Percentiles rank a stretch among this genome's conserved stretches.
Conservation (phyloP, 2,888 invertebrate species). For the Fabriciana adippe region DNA sequence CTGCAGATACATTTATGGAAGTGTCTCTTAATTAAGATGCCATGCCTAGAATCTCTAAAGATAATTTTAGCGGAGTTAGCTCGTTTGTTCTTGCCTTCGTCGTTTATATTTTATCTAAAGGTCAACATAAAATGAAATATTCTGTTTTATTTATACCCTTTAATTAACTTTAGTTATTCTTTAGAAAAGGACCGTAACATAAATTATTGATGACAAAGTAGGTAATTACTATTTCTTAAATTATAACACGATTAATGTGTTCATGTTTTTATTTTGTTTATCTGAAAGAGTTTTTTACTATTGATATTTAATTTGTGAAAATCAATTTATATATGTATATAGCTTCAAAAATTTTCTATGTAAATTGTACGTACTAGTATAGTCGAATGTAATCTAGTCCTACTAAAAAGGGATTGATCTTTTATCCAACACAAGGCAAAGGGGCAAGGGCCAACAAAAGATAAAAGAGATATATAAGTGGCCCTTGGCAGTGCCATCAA, state of each 20-base stretch:
- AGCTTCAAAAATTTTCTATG: no score
- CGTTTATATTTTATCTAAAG: slow-evolving; percentile 28
- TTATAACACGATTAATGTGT: no score
- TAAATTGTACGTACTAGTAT: no score
- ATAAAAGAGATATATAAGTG: slow-evolving; percentile 82
- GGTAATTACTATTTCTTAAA: no score
- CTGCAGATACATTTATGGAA: slow-evolving; percentile 65
- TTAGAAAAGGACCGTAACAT: neutral
- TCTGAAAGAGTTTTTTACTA: no score
- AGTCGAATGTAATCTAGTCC: slow-evolving; percentile 46
- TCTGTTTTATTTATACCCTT: neutral
- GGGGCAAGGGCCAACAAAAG: slow-evolving; percentile 75
- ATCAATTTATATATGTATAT: no score
- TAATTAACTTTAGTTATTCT: neutral
- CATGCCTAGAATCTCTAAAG: slow-evolving; percentile 38
- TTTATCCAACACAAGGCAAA: slow-evolving; percentile 67
- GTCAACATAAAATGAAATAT: slow-evolving; percentile 28
- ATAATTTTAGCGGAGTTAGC: slow-evolving; percentile 36
- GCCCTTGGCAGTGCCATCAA: slow-evolving; percentile 80
- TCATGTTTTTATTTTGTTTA: no score
- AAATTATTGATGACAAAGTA: neutral
- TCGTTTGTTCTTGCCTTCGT: slow-evolving; percentile 30
- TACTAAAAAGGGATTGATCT: slow-evolving; percentile 66
- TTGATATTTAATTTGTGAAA: no score
- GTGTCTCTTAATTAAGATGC: slow-evolving; percentile 44